phyloP scores from a whole-genome alignment of 2,888 invertebrate genomes.

The Erynnis tages region DNA sequence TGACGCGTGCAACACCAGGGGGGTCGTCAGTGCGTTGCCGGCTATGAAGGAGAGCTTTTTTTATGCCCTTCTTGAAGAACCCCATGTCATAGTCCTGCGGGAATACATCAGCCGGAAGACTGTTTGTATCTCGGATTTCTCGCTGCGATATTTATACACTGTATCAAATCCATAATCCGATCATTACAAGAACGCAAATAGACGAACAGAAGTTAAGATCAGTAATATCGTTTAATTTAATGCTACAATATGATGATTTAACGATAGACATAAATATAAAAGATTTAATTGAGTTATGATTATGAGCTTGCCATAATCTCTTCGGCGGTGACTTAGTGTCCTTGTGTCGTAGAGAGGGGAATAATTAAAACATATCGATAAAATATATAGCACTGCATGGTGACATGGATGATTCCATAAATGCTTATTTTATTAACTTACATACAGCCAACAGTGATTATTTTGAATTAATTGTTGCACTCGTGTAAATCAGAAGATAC shows the following conservation, averaged over 20 bases:
- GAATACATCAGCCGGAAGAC: no score
- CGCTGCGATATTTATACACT: background rate
- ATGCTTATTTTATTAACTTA: no score
- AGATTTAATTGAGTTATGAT: conserved; percentile 81
- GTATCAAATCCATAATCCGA: conserved; percentile 11
- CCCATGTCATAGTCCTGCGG: no score
- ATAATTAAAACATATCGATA: conserved; percentile 17
- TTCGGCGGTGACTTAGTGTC: conserved; percentile 52
- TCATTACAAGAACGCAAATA: conserved; percentile 15
- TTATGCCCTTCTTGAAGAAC: no score
- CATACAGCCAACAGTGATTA: no score
- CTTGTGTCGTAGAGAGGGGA: conserved; percentile 42
- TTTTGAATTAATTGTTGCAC: no score
- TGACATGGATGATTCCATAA: no score
- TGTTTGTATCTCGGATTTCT: no score
- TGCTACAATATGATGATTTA: conserved; percentile 60
- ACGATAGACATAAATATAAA: conserved; percentile 67
- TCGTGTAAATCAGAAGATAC: no score
- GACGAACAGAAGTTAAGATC: conserved; percentile 4
- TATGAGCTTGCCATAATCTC: conserved; percentile 68
- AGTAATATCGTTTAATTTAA: conserved; percentile 46
- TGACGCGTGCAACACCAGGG: no score
- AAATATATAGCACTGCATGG: background rate
- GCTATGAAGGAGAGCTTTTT: no score
- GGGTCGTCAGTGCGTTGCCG: no score